Percentiles rank a stretch among this genome's conserved stretches.
phyloP scores from a whole-genome alignment of 2,113 vertebrate genomes.

The Globicephala melas region DNA sequence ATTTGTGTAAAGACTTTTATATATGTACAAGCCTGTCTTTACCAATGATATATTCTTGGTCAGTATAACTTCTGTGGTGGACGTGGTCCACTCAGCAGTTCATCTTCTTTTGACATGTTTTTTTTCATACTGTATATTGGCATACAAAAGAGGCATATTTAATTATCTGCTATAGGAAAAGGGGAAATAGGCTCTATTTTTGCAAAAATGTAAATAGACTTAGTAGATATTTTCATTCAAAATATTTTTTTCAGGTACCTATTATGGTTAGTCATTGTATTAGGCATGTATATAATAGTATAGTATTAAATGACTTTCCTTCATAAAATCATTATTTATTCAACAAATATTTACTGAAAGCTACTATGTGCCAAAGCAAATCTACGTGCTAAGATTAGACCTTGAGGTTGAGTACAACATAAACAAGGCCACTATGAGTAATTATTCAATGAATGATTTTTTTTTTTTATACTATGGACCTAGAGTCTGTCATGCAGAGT shows the following conservation, averaged over 20 bases:
- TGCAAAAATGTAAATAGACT: neutral
- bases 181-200: neutral
- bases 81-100: neutral
- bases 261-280: neutral
- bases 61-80: neutral
- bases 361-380: neutral
- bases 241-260: neutral
- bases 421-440: neutral
- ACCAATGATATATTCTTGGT: neutral
- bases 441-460: neutral
- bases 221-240: neutral
- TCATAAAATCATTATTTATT: neutral
- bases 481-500: no score
- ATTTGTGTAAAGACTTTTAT: neutral
- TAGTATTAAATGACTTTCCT: neutral
- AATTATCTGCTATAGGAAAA: neutral
- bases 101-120: neutral
- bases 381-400: neutral
- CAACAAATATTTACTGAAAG: neutral
- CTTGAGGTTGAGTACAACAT: neutral
- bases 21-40: neutral
- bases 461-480: neutral
- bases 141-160: neutral
- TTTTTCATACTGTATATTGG: neutral
- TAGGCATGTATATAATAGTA: neutral